Evolutionary conservation across 2,113 vertebrate species (phyloP).

Genomic region (Urocitellus parryii): DNA sequence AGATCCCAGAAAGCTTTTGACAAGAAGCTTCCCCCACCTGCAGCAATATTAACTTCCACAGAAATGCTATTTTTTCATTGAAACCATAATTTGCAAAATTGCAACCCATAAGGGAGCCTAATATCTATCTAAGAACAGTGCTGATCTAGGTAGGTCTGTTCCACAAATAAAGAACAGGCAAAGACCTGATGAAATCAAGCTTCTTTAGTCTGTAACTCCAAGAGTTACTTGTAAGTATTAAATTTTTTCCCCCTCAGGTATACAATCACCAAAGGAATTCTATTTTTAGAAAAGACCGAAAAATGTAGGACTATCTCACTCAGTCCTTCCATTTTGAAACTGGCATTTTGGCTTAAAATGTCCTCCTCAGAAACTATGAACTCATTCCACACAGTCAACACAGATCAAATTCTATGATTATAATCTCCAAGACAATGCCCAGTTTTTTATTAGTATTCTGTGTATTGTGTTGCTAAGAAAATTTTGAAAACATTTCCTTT

Average conservation of each 20-base stretch:
- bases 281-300: constrained; percentile 33
- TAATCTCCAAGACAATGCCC: neutral
- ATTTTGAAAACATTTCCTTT: constrained; percentile 39
- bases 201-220: neutral
- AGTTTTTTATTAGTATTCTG: neutral
- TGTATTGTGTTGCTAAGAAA: constrained; percentile 18
- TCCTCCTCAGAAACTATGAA: constrained; percentile 9
- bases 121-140: constrained; percentile 4
- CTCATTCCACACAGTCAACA: neutral
- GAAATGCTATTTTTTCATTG: neutral
- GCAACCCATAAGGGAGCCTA: neutral
- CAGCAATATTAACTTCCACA: constrained; percentile 36
- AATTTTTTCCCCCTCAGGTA: neutral
- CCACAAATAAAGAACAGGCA: neutral
- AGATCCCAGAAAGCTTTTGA: constrained; percentile 57
- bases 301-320: neutral
- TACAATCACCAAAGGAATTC: neutral
- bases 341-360: constrained; percentile 47
- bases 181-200: constrained; percentile 1
- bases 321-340: constrained; percentile 43
- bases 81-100: constrained; percentile 57
- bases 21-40: neutral
- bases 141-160: neutral
- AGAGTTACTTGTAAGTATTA: neutral
- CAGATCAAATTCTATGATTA: constrained; percentile 46